A percentile compares a stretch with the other conserved stretches of the same genome.
These are phyloP conservation scores for Colossoma macropomum DNA, from an alignment of 2,113 vertebrate genomes.

Conservation along the genomic window DNA sequence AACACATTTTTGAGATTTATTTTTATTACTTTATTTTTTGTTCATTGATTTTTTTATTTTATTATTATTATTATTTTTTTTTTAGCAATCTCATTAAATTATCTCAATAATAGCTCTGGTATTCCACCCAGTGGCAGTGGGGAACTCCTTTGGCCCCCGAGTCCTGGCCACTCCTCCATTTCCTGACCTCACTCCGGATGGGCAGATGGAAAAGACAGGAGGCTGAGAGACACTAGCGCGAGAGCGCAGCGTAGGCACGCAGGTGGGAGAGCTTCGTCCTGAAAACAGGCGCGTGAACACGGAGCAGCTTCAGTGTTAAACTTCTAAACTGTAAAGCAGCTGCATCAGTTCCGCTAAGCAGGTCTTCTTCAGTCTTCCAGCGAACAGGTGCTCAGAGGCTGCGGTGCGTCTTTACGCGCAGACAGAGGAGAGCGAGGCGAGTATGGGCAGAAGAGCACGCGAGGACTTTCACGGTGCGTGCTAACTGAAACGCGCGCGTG, in stretches of 20 bases:
- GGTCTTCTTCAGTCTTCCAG: background rate
- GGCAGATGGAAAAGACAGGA: conserved; percentile 27
- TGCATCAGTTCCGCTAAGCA: background rate
- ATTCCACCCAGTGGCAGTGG: background rate
- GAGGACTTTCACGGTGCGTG: background rate
- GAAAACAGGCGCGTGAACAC: background rate
- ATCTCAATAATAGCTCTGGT: background rate
- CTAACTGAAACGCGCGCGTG: background rate
- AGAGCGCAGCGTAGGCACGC: background rate
- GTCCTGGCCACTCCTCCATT: conserved; percentile 24
- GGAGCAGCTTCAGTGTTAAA: background rate
- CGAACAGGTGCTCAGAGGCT: conserved; percentile 40
- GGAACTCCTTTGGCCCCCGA: background rate
- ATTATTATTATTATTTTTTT: background rate
- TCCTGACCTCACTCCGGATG: conserved; percentile 27
- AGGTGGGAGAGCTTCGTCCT: background rate
- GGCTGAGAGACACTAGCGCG: conserved; percentile 28
- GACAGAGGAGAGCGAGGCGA: background rate
- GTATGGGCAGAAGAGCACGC: background rate
- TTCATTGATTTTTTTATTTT: background rate
- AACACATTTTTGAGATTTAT: too few relatives aligned
- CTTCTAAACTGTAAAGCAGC: background rate
- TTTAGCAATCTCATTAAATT: background rate
- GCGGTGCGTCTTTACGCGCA: background rate
- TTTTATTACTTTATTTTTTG: background rate